Evolutionary conservation across 2,888 invertebrate genomes (phyloP).

Genomic region (Stenodema calcarata): DNA sequence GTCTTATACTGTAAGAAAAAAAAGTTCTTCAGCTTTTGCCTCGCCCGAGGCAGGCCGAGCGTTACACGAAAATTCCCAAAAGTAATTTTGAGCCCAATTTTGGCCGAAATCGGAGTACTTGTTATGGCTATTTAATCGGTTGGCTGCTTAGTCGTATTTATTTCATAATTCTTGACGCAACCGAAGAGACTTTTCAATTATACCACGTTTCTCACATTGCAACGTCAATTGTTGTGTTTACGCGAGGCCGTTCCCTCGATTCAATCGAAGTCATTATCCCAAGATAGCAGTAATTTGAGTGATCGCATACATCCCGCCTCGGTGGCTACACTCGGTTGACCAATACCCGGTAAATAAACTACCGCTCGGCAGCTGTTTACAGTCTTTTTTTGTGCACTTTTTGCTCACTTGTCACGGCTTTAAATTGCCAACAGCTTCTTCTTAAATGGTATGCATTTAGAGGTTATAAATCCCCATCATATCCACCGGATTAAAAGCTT

Average conservation of each 20-base stretch:
- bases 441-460: not conserved
- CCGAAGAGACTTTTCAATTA: too few relatives aligned
- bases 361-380: not conserved
- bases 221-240: too few relatives aligned
- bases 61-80: too few relatives aligned
- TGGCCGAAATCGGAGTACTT: too few relatives aligned
- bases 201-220: too few relatives aligned
- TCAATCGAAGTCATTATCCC: not conserved
- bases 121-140: too few relatives aligned
- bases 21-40: too few relatives aligned
- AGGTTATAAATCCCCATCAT: not conserved
- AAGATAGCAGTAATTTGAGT: not conserved
- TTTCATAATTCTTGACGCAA: too few relatives aligned
- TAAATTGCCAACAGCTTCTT: not conserved
- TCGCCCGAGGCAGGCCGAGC: too few relatives aligned
- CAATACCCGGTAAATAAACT: not conserved
- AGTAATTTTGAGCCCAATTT: too few relatives aligned
- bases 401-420: not conserved
- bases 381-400: not conserved
- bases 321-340: not conserved
- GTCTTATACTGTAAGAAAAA: too few relatives aligned
- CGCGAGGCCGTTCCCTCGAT: not conserved
- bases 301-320: not conserved
- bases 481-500: not conserved
- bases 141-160: too few relatives aligned